Evolutionary conservation across 2,888 invertebrate species (phyloP), one percentile per base, ranked within the genome.

Genomic region (Heliconius hortense): DNA sequence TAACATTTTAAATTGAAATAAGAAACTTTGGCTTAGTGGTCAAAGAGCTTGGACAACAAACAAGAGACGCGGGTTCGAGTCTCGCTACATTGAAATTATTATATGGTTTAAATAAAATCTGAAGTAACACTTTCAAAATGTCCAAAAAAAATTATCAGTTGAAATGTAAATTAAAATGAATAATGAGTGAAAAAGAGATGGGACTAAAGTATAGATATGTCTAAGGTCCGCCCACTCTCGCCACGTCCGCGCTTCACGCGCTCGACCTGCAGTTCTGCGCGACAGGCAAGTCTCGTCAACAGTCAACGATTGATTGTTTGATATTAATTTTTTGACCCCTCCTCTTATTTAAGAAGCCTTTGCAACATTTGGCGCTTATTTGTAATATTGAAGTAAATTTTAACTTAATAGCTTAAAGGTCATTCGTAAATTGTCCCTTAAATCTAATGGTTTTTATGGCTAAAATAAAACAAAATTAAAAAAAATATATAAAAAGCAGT

Each of bases 241-340:
- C 92, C 82, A 92, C 94, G 85, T 91, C 94, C 85, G 93, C 94
- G 80, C 91, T 94, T 79, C 92, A 93, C 88, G 92, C 94, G 79
- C 88, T 91, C 85, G 93, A 91, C 88, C 89, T 92, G 78, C 92
- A 91, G 88, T 93, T 90, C 90, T 91, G 90, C 91, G 91, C 93
- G 83, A 90, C 91, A 92, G 91, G 93, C 91, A 93, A 91, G 92
- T 93, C 79, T 77, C 78, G 71, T 60, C 60, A 59, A 60, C 10
- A 24, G 39, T 43, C 60, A 15, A 35, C 39, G 71, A 60, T 39
- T 71, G 71, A 43, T 43, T 80, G 63, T 63, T 63, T 48, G 35
- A 64, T 53, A 64, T 62, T 56, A 0, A 63, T 63, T 53, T 66
- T 59, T 53, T 39, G 31, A 39, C 21, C 28, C 4, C 21, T 4